phyloP scores from a whole-genome alignment of 1,140 invertebrate genomes.

The Theocolax elegans region DNA sequence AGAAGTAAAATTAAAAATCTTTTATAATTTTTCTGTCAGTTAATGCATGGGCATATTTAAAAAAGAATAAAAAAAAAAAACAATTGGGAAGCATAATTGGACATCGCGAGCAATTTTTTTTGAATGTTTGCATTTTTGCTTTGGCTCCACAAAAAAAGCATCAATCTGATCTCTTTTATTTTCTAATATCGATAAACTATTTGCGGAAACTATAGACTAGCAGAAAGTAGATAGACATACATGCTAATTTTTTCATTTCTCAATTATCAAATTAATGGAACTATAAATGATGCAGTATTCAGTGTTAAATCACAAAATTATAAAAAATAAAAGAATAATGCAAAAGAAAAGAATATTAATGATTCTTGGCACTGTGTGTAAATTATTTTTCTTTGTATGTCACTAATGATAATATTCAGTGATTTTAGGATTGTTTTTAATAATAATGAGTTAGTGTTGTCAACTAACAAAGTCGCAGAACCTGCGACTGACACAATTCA shows the following conservation, averaged over 20 bases:
- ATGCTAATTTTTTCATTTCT: too few relatives aligned
- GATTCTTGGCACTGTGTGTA: constrained; percentile 25
- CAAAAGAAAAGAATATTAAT: too few relatives aligned
- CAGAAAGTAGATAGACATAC: too few relatives aligned
- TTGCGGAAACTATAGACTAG: too few relatives aligned
- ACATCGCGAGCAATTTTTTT: constrained; percentile 46
- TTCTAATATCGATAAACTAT: constrained; percentile 10
- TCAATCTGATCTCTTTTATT: constrained; percentile 29
- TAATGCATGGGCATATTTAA: constrained; percentile 10
- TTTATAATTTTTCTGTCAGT: neutral
- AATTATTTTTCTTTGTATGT: constrained; percentile 54
- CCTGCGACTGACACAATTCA: constrained; percentile 64
- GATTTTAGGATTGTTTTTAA: constrained; percentile 59
- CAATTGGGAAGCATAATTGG: constrained; percentile 40
- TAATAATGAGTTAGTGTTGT: constrained; percentile 65
- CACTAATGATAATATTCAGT: constrained; percentile 65
- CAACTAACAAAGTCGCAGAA: constrained; percentile 65
- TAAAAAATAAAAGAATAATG: too few relatives aligned
- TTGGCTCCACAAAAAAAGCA: constrained; percentile 47
- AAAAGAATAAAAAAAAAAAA: too few relatives aligned
- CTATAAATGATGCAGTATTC: too few relatives aligned
- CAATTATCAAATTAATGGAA: too few relatives aligned
- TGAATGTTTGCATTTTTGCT: constrained; percentile 49
- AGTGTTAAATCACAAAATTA: too few relatives aligned
- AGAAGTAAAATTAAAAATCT: too few relatives aligned